Evolutionary conservation across 2,797 vertebrate species (phyloP).

Genomic region (Hydrolagus colliei): DNA sequence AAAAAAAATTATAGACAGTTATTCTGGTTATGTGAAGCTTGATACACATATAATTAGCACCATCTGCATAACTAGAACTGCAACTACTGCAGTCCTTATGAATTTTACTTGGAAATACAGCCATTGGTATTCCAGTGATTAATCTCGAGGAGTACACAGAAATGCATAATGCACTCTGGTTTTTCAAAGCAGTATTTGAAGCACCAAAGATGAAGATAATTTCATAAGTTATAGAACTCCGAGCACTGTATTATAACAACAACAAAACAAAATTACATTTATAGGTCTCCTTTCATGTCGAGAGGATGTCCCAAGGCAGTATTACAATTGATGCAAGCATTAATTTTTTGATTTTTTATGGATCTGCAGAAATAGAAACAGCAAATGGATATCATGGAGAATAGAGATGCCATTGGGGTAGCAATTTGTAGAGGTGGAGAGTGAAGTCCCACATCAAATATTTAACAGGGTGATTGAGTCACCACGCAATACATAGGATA

Average conservation of each 20-base stretch:
- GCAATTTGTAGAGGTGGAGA: too few relatives aligned
- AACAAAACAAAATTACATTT: too few relatives aligned
- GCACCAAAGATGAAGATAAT: not conserved
- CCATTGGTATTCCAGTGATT: not conserved
- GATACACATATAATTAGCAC: not conserved
- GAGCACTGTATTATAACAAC: not conserved
- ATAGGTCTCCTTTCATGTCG: too few relatives aligned
- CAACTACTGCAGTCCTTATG: not conserved
- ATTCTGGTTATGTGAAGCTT: not conserved
- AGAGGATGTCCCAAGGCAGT: not conserved
- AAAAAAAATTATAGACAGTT: not conserved
- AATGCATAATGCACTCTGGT: not conserved
- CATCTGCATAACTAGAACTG: not conserved
- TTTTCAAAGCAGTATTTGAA: not conserved
- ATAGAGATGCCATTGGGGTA: not conserved
- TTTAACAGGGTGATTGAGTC: too few relatives aligned
- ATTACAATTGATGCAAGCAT: not conserved
- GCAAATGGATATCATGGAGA: not conserved
- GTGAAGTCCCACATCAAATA: not conserved
- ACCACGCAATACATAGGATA: not conserved
- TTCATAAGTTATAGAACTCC: not conserved
- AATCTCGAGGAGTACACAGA: not conserved
- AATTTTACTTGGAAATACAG: conserved; percentile 2
- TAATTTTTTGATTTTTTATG: not conserved
- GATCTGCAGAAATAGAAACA: not conserved